Evolutionary conservation across 1,140 invertebrate genomes (phyloP), one percentile per base, ranked within the genome.

Genomic region (Latrodectus geometricus): DNA sequence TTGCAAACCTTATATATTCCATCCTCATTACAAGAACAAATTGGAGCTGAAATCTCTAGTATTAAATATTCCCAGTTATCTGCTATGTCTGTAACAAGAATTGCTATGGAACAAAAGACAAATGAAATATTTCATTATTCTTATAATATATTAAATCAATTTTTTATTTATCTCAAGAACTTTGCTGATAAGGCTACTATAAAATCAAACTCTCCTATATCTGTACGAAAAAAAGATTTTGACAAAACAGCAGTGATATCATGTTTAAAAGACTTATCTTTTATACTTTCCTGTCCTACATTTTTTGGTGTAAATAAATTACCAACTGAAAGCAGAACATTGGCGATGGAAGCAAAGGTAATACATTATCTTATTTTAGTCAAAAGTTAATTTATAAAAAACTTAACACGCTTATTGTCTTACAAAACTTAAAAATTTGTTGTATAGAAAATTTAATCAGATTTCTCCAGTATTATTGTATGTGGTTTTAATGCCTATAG

Each of bases 41-140:
- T 8, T 21, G 21, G n/a, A 17, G 35, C n/a, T n/a, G n/a, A 73
- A 48, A n/a, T 9, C 35, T 15, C 17, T 7, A 15, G 7, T 35
- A 52, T 8, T 11, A 73, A 9, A 2, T 15, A 35, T 66, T 3
- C n/a, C 35, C 35, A 23, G 9, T 48, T 84, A 12, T 84, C 73
- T 52, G n/a, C 82, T 23, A 50, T 84, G 0, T 84, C 82, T 15
- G 65, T 84, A 12, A 35, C 56, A 54, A 84, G 50, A 76, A 15
- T 76, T n/a, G 54, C 49, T n/a, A 68, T 20, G 11, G 73, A 68
- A 11, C 73, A 76, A 69, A 15, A 84, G 68, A 68, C 69, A 17
- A 48, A 52, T 52, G 82, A 84, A 69, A 15, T 84, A 12, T 23
- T 84, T 17, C 48, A 76, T n/a, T 76, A 76, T 84, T 76, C 23